Evolutionary conservation across 2,113 vertebrate species (phyloP).

Genomic region (Clarias magur): DNA sequence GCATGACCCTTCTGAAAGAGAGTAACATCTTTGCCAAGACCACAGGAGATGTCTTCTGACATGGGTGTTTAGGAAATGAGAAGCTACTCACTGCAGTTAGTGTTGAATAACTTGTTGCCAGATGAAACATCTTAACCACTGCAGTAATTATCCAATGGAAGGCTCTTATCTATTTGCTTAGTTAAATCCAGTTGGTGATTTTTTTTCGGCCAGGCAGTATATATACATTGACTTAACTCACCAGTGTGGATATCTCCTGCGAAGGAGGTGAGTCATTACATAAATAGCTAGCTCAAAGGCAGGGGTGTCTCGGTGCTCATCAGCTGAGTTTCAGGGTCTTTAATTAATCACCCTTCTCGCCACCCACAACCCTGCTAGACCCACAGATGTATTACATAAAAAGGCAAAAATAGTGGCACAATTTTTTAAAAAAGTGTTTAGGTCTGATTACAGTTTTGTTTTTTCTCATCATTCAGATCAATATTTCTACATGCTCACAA

Average conservation of each 20-base stretch:
- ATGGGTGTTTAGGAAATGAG: too few relatives aligned
- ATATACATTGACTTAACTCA: neutral
- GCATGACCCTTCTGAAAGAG: too few relatives aligned
- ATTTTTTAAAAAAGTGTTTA: neutral
- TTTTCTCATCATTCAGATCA: neutral
- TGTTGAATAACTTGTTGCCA: too few relatives aligned
- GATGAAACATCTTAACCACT: too few relatives aligned
- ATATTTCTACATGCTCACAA: neutral
- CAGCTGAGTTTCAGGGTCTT: conserved; percentile 46
- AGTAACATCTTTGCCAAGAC: too few relatives aligned
- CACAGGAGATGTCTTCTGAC: too few relatives aligned
- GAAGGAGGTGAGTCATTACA: conserved; percentile 46
- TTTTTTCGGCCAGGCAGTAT: too few relatives aligned
- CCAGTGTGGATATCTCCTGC: conserved; percentile 35
- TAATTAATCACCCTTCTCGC: conserved; percentile 51
- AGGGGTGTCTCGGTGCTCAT: conserved; percentile 40
- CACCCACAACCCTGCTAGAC: conserved; percentile 33
- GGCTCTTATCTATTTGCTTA: too few relatives aligned
- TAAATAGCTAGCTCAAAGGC: conserved; percentile 39
- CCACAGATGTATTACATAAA: conserved; percentile 35
- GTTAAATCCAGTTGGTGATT: too few relatives aligned
- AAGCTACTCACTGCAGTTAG: too few relatives aligned
- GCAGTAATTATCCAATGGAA: too few relatives aligned
- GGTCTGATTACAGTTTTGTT: neutral
- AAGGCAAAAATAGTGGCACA: neutral